Evolutionary conservation across 2,113 vertebrate genomes (phyloP).

Genomic region (Pseudorhombus dupliciocellatus): DNA sequence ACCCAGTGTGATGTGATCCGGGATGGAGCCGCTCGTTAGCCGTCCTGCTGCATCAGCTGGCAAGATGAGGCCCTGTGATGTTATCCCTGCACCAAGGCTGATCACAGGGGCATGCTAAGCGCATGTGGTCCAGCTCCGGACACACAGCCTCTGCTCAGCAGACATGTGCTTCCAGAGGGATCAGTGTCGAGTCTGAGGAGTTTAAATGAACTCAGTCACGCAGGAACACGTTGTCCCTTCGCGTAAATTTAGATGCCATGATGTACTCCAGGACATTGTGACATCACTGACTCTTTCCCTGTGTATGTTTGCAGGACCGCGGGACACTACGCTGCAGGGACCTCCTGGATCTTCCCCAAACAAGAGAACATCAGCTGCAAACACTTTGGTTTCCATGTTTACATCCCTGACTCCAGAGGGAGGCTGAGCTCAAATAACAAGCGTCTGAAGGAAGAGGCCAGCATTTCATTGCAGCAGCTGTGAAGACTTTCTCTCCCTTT

Average conservation of each 20-base stretch:
- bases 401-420: slow-evolving; percentile 41
- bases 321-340: slow-evolving; percentile 16
- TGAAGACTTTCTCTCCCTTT: background rate
- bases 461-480: background rate
- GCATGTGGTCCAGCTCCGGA: background rate
- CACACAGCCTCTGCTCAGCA: background rate
- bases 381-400: slow-evolving; percentile 50
- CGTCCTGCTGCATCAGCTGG: slow-evolving; percentile 41
- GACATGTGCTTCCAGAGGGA: background rate
- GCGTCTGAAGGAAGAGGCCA: slow-evolving; percentile 34
- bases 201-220: background rate
- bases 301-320: slow-evolving; percentile 51
- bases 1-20: background rate
- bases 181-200: background rate
- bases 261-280: background rate
- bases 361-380: slow-evolving; percentile 50
- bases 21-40: slow-evolving; percentile 37
- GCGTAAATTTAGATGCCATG: background rate
- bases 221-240: background rate
- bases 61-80: slow-evolving; percentile 40
- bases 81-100: slow-evolving; percentile 14
- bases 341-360: slow-evolving; percentile 20
- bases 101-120: background rate
- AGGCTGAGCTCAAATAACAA: slow-evolving; percentile 22
- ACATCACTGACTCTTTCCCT: slow-evolving; percentile 26